Evolutionary conservation across 2,797 vertebrate species (phyloP), one percentile per base, ranked within the genome.

Genomic region (Myotis planiceps): DNA sequence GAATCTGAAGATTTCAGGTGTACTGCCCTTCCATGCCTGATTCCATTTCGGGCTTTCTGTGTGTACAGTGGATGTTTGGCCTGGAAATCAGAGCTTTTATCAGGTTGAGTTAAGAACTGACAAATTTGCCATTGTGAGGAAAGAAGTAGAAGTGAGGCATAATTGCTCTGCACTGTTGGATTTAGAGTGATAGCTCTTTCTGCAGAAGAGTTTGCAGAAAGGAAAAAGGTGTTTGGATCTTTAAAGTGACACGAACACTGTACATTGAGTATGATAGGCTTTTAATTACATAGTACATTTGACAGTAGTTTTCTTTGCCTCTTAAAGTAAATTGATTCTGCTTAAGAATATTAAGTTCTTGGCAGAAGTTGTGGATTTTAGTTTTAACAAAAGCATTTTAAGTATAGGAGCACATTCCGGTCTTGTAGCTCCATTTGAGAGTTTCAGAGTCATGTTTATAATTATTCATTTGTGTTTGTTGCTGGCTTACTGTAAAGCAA

Each of bases 401-500:
- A 92, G 58, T 69, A n/a, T 49, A 75, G 34, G 29, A 74, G 37
- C 49, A 47, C 19, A 10, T 86, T 92, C 32, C 92, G 39, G 49
- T 85, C 51, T 87, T 51, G 29, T 49, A 60, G 74, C 72, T 82
- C 76, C 18, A 32, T 39, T 14, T 45, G 91, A 95, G 79, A 88
- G 78, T 94, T 84, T 88, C 84, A 79, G 87, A 81, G 55, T 95
- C 71, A 39, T 75, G 84, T 95, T 96, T 92, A 37, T 87, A 72
- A 65, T 93, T 80, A 78, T 39, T 92, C 49, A 69, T 88, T 83
- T 95, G 37, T 97, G 58, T 96, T 82, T 49, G 25, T 92, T 94
- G 76, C 92, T 96, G 83, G 71, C 93, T 94, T 94, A 37, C 72
- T 94, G 66, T 95, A 95, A 96, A 97, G 97, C 93, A 97, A 93